Base-by-base conservation (phyloP, 2,888 invertebrate species). In the Drosophila maculinotata region DNA sequence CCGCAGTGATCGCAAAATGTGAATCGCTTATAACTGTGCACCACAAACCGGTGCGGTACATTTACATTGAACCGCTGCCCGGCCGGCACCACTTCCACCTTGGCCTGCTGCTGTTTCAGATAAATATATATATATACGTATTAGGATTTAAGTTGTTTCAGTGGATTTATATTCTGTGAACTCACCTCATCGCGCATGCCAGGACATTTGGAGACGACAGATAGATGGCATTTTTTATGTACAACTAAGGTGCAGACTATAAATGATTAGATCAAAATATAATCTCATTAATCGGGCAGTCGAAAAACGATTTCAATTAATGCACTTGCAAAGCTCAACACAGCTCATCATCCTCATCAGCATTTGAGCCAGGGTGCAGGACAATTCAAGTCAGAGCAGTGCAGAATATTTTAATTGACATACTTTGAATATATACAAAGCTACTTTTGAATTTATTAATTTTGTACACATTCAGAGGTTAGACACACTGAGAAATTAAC, bases 1-100 rank as follows among this genome's bases (percentile, higher is more conserved):
- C 99, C 99, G 92, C 99, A 99, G 92, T 99, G 99, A 93, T 99
- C 99, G 93, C 99, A 99, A 93, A 99, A 99, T 26, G 99, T 99
- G 92, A 99, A 98, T 80, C 98, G 94, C 93, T 98, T 98, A 93
- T 98, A 99, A 85, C 95, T 99, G 93, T 99, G 99, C 89, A 98
- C 96, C 87, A 95, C 95, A 92, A 97, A 98, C 72, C 98, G 96
- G 93, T 99, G 99, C 79, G 99, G 99, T 89, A 99, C 95, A 93
- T 99, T 99, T 89, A 99, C 99, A 92, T 96, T 99, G 94, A 99
- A 99, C 75, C 99, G 94, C 92, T 95, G 95, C 42, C 95, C 95
- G 78, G 92, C 92, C 88, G 93, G 93, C 66, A 93, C 92, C 90
- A 94, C 94, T 71, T 94, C 93, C 75, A 93, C 92, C 89, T 94